Base-by-base conservation (phyloP, 2,888 invertebrate species). In the Tholera decimalis region DNA sequence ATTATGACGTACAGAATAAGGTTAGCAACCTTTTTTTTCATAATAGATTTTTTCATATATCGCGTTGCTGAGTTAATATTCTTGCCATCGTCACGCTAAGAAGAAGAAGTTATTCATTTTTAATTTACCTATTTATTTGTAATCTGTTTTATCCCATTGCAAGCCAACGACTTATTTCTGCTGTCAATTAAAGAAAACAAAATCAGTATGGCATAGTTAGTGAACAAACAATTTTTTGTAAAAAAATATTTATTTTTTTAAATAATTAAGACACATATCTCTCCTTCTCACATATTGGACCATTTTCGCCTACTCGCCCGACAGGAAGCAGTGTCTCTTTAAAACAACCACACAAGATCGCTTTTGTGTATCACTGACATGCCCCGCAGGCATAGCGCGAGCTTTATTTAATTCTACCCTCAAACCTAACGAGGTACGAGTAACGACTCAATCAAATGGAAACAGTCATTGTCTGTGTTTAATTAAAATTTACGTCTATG, bases 261-360 rank as follows among this genome's bases (percentile, higher is more conserved):
- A n/a, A n/a, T n/a, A n/a, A n/a, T n/a, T n/a, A n/a, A n/a, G n/a
- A n/a, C n/a, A 15, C 13, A 44, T 24, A n/a, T 13, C 8, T 3
- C 35, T 22, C 9, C 3, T 5, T 37, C 60, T 26, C 50, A 26
- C 70, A 28, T 46, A 39, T 72, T 72, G 30, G 1, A 6, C 62
- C 57, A 22, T 54, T 35, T 20, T 37, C 20, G 33, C 47, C 47
- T 26, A 55, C 46, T 78, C 50, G 30, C 49, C 73, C 84, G 84
- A 83, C 88, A 87, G 91, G 88, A 90, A 90, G 88, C 86, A 80
- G 85, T 83, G 85, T 88, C 89, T 87, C 88, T 91, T 90, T 90
- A 87, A 89, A 91, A 89, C 89, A 90, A 89, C 89, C 88, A 86
- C 90, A 90, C 85, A 88, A 92, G 89, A 90, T 88, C 85, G 89